Percentiles rank a stretch among this genome's conserved stretches.
Evolutionary conservation across 2,888 invertebrate species (phyloP).

Genomic region (Drosophila stalkeri): DNA sequence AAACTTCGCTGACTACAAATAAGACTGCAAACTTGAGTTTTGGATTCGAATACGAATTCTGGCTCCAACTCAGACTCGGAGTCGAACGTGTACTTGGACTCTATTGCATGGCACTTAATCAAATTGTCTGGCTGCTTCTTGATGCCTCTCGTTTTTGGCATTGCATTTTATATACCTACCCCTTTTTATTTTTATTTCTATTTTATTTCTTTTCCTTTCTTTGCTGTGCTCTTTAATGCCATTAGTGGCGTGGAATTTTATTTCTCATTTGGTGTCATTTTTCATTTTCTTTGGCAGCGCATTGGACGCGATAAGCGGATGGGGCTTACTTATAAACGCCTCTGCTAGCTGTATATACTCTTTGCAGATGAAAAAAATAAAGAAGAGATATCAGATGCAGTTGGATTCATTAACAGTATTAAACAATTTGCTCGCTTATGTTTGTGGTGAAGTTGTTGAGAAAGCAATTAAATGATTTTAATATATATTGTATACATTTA

Average conservation of each 20-base stretch:
- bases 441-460: background rate
- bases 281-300: constrained; percentile 57
- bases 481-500: too few species aligned
- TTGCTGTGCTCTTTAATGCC: constrained; percentile 48
- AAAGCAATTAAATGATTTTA: background rate
- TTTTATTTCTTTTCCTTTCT: background rate
- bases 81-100: constrained; percentile 8
- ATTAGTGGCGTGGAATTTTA: constrained; percentile 56
- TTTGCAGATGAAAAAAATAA: background rate
- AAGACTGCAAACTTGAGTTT: background rate
- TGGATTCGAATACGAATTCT: background rate
- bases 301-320: constrained; percentile 17
- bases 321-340: constrained; percentile 6
- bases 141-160: constrained; percentile 44
- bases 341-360: background rate
- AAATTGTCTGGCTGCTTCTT: constrained; percentile 54
- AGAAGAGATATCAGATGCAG: background rate
- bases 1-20: constrained; percentile 4
- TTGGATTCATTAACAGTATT: constrained; percentile 1
- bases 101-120: constrained; percentile 61
- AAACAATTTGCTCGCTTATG: background rate
- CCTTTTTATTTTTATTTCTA: constrained; percentile 2
- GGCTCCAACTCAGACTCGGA: background rate
- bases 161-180: constrained; percentile 28
- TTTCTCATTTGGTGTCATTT: constrained; percentile 52